Evolutionary conservation across 2,888 invertebrate species (phyloP), one percentile per base, ranked within the genome.

Genomic region (Anticlea derivata): DNA sequence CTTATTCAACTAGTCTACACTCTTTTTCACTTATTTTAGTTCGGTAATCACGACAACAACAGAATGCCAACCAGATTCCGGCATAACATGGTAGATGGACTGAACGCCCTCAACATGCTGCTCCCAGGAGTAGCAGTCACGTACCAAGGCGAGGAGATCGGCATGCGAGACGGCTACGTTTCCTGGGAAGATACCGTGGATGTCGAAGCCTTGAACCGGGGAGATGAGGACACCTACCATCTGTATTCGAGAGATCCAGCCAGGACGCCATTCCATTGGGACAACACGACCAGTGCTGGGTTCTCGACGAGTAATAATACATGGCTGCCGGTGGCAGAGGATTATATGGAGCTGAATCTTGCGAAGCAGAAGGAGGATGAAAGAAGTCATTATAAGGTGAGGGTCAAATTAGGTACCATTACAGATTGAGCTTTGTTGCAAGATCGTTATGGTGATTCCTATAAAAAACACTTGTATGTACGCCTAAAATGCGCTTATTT

Each of bases 121-220:
- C 81, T 97, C 13, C 96, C 96, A 0, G 97, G 97, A 24, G 93
- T 94, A 0, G 92, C 94, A 0, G 92, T 96, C n/a, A 94, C 95
- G 0, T 97, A 97, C 80, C 96, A 97, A 66, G 96, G 96, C 0
- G 95, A 96, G 66, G 96, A 96, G 75, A 93, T 96, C 17, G 95
- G 94, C 0, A 94, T 95, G 94, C 78, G 83, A 26, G 93, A 95
- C 60, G 92, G 91, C 0, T 78, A 75, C 51, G 88, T 93, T 44
- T 86, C 92, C 55, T 93, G 89, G 81, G 82, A 91, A 4, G 91
- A 93, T 45, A 93, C 93, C 0, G 81, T 91, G 0, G 94, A 93
- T 61, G 90, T 93, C 0, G 85, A 87, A 20, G 93, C 93, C 0
- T 83, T 85, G 51, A 91, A 89, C 54, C 85, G 90, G 13, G 93